Evolutionary conservation across 1,140 invertebrate species (phyloP), one percentile per base, ranked within the genome.

Genomic region (Pseudomyrmex pallidus): DNA sequence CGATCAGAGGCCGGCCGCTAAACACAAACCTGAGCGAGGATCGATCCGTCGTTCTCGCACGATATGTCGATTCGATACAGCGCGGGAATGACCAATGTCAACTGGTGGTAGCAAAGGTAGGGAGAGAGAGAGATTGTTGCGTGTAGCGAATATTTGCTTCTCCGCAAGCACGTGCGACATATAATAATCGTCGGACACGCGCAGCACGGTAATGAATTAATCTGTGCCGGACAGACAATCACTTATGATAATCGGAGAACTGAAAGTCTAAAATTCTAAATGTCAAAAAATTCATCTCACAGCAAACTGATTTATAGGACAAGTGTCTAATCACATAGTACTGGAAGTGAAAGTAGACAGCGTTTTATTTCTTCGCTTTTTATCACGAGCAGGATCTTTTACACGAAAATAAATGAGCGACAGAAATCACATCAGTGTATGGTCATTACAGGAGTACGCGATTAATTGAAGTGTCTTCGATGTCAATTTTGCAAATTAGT

Each of bases 1-100:
- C 68, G 61, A 10, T 10, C 44, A 63, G 83, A 88, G 82, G 87
- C 87, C 64, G 82, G 68, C 54, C 64, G 50, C 10, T 20, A 15
- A 22, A 17, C 48, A 48, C 82, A 13, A 84, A 54, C 8, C 22
- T 54, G 63, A 61, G 59, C 35, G 48, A 25, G 35, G 52, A 74
- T 83, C 48, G 66, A 83, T 83, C 80, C 46, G 17, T 70, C 57
- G 63, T 50, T 85, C 25, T 48, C 17, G n/a, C 25, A 52, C 57
- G 25, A 15, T 10, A 44, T 56, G 66, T 83, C 54, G 48, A 74
- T 80, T 12, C 44, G 20, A 59, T 48, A 4, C 48, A 25, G 44
- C 7, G 76, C 64, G 52, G 70, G 44, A 78, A 2, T 52, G 13
- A 64, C 54, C 76, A 59, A 80, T 80, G 76, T 72, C 25, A 54